Evolutionary conservation across 2,888 invertebrate genomes (phyloP).

Genomic region (Aplocera efformata): DNA sequence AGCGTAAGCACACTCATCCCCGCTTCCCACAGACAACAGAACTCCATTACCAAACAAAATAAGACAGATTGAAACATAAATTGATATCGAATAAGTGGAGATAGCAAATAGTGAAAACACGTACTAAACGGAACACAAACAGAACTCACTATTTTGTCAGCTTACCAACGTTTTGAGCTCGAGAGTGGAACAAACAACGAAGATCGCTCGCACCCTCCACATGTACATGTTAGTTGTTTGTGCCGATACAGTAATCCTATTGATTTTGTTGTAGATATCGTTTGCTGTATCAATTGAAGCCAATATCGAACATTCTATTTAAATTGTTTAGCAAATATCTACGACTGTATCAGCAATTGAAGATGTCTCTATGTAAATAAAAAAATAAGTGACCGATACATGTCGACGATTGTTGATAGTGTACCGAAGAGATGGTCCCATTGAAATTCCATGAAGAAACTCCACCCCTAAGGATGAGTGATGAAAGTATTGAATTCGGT

Average conservation of each 20-base stretch:
- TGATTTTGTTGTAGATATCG: conserved; percentile 36
- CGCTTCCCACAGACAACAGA: conserved; percentile 23
- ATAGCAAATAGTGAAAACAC: conserved; percentile 28
- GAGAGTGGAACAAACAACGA: conserved; percentile 29
- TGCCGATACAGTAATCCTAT: conserved; percentile 32
- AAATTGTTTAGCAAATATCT: conserved; percentile 28
- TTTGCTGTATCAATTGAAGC: conserved; percentile 26
- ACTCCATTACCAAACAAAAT: conserved; percentile 28
- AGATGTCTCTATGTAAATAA: conserved; percentile 7
- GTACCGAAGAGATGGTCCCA: too few species aligned
- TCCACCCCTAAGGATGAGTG: too few species aligned
- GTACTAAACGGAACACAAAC: conserved; percentile 30
- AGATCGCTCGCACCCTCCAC: conserved; percentile 20
- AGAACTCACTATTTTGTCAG: conserved; percentile 23
- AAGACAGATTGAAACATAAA: conserved; percentile 28
- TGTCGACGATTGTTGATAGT: too few species aligned
- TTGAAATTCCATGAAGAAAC: too few species aligned
- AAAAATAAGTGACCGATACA: conserved; percentile 6
- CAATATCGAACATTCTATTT: conserved; percentile 19
- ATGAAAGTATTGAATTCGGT: too few species aligned
- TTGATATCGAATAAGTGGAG: conserved; percentile 29
- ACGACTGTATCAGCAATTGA: conserved; percentile 3
- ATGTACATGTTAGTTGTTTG: conserved; percentile 27
- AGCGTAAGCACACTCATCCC: conserved; percentile 17
- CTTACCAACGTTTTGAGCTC: conserved; percentile 31